These are phyloP conservation scores for Spongilla lacustris DNA, from an alignment of 37 sponge, comb jelly and placozoan species.

Conservation along the genomic window DNA sequence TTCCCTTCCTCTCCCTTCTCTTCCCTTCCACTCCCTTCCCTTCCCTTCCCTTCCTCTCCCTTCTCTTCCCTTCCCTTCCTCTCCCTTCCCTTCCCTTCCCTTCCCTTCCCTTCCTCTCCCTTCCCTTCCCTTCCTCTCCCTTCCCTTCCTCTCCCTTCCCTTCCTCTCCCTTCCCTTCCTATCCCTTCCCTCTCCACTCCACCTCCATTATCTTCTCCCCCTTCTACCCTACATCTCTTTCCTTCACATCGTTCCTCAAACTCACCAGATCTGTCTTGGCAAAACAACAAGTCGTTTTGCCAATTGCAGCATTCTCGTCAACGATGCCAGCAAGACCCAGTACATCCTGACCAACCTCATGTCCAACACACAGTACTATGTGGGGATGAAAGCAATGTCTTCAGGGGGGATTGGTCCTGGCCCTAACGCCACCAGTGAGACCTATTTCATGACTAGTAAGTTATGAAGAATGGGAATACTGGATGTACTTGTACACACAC, in stretches of 20 bases:
- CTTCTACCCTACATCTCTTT: background rate
- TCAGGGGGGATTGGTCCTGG: background rate
- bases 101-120: too few relatives aligned
- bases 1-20: background rate
- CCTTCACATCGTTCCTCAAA: too few relatives aligned
- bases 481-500: conserved; percentile 3
- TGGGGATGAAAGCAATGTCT: background rate
- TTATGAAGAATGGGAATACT: background rate
- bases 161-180: too few relatives aligned
- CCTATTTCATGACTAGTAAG: background rate
- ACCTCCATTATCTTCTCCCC: background rate
- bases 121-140: too few relatives aligned
- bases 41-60: too few relatives aligned
- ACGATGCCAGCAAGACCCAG: background rate
- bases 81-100: too few relatives aligned
- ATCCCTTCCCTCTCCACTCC: too few relatives aligned
- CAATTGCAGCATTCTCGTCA: background rate
- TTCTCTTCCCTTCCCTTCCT: too few relatives aligned
- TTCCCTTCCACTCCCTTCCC: background rate
- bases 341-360: background rate
- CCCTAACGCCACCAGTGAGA: background rate
- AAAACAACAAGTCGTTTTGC: background rate
- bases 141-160: too few relatives aligned
- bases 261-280: background rate
- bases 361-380: background rate